Percentiles rank a stretch among this genome's conserved stretches.
These are phyloP conservation scores for Megaleporinus macrocephalus DNA, from an alignment of 2,113 vertebrate genomes.

Conservation along the genomic window DNA sequence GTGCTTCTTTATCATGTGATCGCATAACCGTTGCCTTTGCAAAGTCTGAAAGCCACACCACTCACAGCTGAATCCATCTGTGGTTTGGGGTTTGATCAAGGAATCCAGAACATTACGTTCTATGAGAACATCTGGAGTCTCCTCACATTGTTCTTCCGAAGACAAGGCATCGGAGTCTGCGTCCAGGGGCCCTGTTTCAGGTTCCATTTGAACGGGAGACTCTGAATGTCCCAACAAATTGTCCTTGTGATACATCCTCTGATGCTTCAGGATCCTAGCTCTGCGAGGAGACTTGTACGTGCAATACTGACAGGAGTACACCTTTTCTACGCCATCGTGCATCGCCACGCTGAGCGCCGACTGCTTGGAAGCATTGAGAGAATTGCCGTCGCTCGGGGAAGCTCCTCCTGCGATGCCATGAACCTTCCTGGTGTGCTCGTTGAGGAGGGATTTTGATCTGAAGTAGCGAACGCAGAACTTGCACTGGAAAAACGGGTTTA, in stretches of 20 bases:
- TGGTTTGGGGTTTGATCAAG: conserved; percentile 86
- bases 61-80: conserved; percentile 92
- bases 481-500: conserved; percentile 95
- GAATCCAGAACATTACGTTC: conserved; percentile 87
- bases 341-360: conserved; percentile 87
- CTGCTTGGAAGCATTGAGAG: conserved; percentile 72
- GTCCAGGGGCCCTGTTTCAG: conserved; percentile 66
- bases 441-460: conserved; percentile 94
- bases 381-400: conserved; percentile 73
- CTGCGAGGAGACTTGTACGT: conserved; percentile 94
- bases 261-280: conserved; percentile 92
- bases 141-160: conserved; percentile 83
- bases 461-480: conserved; percentile 98
- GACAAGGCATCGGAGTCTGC: conserved; percentile 72
- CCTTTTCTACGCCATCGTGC: conserved; percentile 87
- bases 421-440: conserved; percentile 93
- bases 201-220: conserved; percentile 68
- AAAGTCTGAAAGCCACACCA: conserved; percentile 97
- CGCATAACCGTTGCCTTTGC: conserved; percentile 90
- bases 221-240: conserved; percentile 76
- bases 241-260: conserved; percentile 93
- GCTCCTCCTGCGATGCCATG: conserved; percentile 80
- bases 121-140: conserved; percentile 81
- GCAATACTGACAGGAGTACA: conserved; percentile 95
- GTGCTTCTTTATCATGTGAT: conserved; percentile 97